phyloP scores from a whole-genome alignment of 2,113 vertebrate species.

The Lepisosteus oculatus region DNA sequence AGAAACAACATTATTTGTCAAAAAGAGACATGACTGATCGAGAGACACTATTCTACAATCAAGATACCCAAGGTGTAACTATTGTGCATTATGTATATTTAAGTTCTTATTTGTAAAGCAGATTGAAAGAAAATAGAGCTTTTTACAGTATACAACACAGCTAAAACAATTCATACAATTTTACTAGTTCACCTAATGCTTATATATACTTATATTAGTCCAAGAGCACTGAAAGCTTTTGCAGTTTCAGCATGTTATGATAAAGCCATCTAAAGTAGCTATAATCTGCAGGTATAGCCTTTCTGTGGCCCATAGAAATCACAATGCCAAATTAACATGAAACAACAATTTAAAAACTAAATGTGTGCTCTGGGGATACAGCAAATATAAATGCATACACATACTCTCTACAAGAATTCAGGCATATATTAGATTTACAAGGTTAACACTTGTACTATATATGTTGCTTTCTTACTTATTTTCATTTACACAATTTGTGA shows the following conservation, averaged over 20 bases:
- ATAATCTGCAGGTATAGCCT: too few species aligned
- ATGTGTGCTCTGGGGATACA: neutral
- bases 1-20: neutral
- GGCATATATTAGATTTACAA: too few species aligned
- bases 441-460: neutral
- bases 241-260: too few species aligned
- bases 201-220: neutral
- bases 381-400: too few species aligned
- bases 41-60: slow-evolving; percentile 5
- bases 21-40: neutral
- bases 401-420: too few species aligned
- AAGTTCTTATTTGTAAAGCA: neutral
- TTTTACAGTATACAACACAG: neutral
- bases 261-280: too few species aligned
- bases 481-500: neutral
- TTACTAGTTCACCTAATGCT: neutral
- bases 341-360: neutral
- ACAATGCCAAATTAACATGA: neutral
- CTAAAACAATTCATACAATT: neutral
- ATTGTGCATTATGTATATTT: neutral
- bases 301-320: too few species aligned
- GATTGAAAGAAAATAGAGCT: neutral
- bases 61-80: neutral
- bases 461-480: neutral
- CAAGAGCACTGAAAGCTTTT: too few species aligned